Evolutionary conservation across 2,113 vertebrate species (phyloP).

Genomic region (Hyperopisus bebe): DNA sequence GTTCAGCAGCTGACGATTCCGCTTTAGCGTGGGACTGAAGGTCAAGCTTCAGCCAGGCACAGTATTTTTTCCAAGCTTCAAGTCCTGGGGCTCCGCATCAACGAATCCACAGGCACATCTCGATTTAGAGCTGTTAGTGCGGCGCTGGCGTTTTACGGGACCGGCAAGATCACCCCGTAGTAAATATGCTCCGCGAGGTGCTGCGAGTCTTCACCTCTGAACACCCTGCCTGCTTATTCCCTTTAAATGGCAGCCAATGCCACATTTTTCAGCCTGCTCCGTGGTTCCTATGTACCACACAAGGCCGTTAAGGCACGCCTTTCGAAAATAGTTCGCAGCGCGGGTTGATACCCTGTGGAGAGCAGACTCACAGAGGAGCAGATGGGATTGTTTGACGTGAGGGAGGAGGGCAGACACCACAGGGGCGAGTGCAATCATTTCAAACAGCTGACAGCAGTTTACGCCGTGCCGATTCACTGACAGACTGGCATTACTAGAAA

Average conservation of each 20-base stretch:
- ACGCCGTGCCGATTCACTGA: constrained; percentile 8
- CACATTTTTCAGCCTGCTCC: neutral
- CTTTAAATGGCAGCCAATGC: neutral
- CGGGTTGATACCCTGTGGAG: neutral
- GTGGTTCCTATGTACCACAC: neutral
- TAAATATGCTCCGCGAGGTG: neutral
- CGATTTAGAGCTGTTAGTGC: neutral
- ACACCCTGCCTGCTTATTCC: neutral
- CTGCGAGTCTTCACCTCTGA: neutral
- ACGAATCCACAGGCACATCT: neutral
- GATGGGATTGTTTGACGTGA: neutral
- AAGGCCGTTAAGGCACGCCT: neutral
- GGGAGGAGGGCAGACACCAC: neutral
- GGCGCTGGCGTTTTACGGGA: neutral
- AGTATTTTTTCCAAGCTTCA: neutral
- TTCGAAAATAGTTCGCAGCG: neutral
- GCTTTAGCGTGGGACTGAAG: neutral
- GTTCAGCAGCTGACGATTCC: neutral
- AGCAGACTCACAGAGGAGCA: neutral
- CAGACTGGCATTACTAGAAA: constrained; percentile 9
- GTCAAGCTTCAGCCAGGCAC: neutral
- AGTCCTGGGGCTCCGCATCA: neutral
- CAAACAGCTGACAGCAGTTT: constrained; percentile 15
- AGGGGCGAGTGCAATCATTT: neutral
- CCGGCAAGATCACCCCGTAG: neutral